Evolutionary conservation across 2,888 invertebrate species (phyloP).

Genomic region (Bhutanitis thaidina): DNA sequence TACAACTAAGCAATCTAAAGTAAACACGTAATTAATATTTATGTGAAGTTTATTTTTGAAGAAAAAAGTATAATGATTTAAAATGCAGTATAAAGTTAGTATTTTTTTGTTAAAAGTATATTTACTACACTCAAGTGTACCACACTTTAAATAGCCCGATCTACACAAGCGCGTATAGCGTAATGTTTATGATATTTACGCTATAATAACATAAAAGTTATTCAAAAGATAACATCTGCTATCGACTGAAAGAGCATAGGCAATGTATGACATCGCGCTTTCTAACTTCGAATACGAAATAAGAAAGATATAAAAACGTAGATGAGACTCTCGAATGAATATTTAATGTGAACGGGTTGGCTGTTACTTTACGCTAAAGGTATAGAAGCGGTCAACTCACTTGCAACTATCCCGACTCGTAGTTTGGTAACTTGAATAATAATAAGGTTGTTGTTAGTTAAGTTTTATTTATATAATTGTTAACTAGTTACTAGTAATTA

Average conservation of each 20-base stretch:
- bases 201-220: no score
- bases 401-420: neutral
- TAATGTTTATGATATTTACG: no score
- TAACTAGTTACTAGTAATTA: neutral
- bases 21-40: no score
- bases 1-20: no score
- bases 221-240: conserved; percentile 23
- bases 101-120: no score
- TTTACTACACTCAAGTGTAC: no score
- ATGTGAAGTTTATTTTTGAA: no score
- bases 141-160: no score
- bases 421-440: neutral
- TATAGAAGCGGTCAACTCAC: conserved; percentile 21
- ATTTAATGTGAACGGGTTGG: conserved; percentile 40
- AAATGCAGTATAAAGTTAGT: no score
- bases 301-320: conserved; percentile 42
- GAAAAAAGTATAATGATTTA: no score
- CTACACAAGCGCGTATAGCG: no score
- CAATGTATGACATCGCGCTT: conserved; percentile 36
- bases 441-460: neutral
- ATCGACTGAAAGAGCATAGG: conserved; percentile 27
- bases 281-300: conserved; percentile 39
- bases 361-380: conserved; percentile 11
- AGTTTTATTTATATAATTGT: neutral
- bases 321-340: conserved; percentile 44